Evolutionary conservation across 2,888 invertebrate genomes (phyloP), one percentile per base, ranked within the genome.

Genomic region (Coleophora deauratella): DNA sequence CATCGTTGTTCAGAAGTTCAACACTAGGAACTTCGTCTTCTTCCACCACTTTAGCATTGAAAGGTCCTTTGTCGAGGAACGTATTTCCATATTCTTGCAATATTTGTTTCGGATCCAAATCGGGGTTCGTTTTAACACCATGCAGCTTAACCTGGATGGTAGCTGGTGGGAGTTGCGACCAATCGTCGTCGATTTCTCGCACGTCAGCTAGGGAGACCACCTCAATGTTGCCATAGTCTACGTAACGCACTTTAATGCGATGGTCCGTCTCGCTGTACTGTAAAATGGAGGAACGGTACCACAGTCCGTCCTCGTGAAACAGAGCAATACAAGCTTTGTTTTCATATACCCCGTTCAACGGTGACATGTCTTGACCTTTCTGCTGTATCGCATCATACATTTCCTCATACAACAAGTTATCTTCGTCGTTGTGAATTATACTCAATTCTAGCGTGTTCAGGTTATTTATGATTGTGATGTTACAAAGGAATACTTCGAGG

Each of bases 161-260:
- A 0, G 81, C 79, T 2, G 89, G 80, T 0, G 90, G 89, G 40
- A 88, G 64, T 32, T 66, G 57, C 1, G 80, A 57, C 72, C 89
- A 87, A 27, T 88, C 76, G 0, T 72, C 64, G 31, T 70, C 72
- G 42, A 88, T 88, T 57, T 80, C 81, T 42, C 85, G 84, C 0
- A 88, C 66, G 45, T 88, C 69, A 8, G 66, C 55, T 13, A 72
- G 52, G 0, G 80, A 49, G 13, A 91, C 72, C 0, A 76, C 55
- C 59, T 90, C 90, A 7, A 79, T 68, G 55, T 93, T 93, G 1
- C 94, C 93, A 58, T 89, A 94, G 69, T 95, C 95, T 0, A 94
- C 89, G 66, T 91, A 95, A 49, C 85, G 78, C 0, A 95, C 89
- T 55, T 87, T 86, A 0, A 91, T 84, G 38, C 66, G 56, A 6